These are phyloP conservation scores for Sesamia nonagrioides DNA, from an alignment of 1,140 invertebrate species.

Conservation along the genomic window DNA sequence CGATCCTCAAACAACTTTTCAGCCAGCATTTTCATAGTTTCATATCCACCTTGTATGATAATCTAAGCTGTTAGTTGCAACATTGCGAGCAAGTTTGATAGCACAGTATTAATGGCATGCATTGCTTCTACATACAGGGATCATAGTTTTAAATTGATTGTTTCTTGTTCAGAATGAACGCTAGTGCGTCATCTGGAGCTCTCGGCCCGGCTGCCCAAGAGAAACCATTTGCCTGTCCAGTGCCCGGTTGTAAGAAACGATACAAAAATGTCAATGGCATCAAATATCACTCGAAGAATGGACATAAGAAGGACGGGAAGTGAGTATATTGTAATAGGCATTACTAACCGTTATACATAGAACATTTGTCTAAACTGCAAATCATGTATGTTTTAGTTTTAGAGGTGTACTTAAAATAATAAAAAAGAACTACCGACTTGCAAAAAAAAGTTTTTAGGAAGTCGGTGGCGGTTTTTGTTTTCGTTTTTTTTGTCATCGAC, in stretches of 20 bases:
- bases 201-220: constrained; percentile 88
- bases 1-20: constrained; percentile 8
- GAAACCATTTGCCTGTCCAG: constrained; percentile 94
- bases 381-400: no score
- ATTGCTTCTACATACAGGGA: background rate
- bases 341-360: no score
- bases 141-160: background rate
- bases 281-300: constrained; percentile 95
- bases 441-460: no score
- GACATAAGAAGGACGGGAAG: constrained; percentile 94
- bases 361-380: no score
- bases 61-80: constrained; percentile 8
- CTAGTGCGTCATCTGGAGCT: constrained; percentile 72
- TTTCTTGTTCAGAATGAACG: constrained; percentile 67
- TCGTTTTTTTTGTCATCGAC: no score
- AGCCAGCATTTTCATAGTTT: constrained; percentile 4
- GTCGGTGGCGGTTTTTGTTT: no score
- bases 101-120: background rate
- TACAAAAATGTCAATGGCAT: constrained; percentile 97
- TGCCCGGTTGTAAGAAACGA: constrained; percentile 94
- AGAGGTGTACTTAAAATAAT: no score
- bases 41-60: background rate
- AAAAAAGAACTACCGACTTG: no score
- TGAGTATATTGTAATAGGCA: constrained; percentile 88
- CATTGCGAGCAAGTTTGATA: background rate